These are phyloP conservation scores for Syrphus vitripennis DNA, from an alignment of 2,888 invertebrate genomes.

Conservation along the genomic window DNA sequence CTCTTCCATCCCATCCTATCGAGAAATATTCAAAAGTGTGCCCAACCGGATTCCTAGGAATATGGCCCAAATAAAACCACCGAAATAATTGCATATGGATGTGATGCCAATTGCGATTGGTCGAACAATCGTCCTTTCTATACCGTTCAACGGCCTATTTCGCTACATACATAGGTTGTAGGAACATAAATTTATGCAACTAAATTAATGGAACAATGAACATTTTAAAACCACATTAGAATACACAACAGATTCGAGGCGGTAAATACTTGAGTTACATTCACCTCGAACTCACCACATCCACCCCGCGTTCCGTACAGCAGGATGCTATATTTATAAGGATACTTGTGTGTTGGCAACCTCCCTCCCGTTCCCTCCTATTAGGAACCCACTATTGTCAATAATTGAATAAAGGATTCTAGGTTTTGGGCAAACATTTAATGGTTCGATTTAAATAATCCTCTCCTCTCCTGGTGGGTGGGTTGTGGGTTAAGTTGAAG, in stretches of 20 bases:
- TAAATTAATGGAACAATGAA: slow-evolving; percentile 69
- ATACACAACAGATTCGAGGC: slow-evolving; percentile 62
- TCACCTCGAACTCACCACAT: slow-evolving; percentile 27
- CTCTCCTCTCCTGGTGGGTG: slow-evolving; percentile 2
- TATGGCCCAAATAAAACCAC: slow-evolving; percentile 5
- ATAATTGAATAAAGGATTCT: slow-evolving; percentile 65
- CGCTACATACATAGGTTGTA: background rate
- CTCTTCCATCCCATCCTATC: background rate
- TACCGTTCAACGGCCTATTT: background rate
- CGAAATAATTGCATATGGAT: slow-evolving; percentile 47
- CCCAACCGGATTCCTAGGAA: background rate
- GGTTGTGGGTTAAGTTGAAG: background rate
- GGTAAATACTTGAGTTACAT: slow-evolving; percentile 62
- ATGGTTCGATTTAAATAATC: slow-evolving; percentile 70
- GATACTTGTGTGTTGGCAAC: background rate
- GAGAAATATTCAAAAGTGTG: background rate
- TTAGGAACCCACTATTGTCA: background rate
- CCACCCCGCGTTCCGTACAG: background rate
- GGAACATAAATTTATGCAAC: slow-evolving; percentile 31
- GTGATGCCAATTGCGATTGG: slow-evolving; percentile 13
- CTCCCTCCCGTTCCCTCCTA: background rate
- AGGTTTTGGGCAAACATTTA: slow-evolving; percentile 63
- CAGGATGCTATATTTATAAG: background rate
- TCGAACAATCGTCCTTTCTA: background rate
- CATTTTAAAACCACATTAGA: slow-evolving; percentile 67